These are phyloP conservation scores for Carassius carassius DNA, from an alignment of 2,113 vertebrate genomes.

Conservation along the genomic window DNA sequence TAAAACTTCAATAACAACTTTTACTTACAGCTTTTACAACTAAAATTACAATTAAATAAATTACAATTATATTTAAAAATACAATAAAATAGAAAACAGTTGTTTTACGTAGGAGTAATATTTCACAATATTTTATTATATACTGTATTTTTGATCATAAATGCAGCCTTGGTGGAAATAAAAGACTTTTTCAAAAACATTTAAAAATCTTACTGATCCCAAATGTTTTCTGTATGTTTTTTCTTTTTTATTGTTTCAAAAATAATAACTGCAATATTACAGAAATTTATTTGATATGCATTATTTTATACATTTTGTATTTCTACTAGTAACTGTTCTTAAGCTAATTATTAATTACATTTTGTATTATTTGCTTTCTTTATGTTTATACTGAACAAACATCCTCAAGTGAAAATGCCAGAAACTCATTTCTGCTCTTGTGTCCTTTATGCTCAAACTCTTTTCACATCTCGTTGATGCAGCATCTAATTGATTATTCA, in stretches of 20 bases:
- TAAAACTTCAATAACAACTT: no score
- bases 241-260: background rate
- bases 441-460: background rate
- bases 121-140: background rate
- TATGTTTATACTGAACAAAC: background rate
- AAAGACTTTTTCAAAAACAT: background rate
- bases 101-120: background rate
- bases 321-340: background rate
- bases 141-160: background rate
- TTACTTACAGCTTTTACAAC: no score
- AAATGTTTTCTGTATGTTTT: background rate
- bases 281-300: background rate
- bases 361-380: background rate
- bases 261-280: background rate
- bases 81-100: background rate
- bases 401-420: background rate
- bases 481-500: slow-evolving; percentile 18
- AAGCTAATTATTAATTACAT: background rate
- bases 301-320: background rate
- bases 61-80: background rate
- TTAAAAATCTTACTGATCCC: background rate
- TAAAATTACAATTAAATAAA: no score
- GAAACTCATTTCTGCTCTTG: background rate
- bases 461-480: background rate
- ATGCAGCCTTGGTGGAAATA: background rate